A percentile compares a stretch with the other conserved stretches of the same genome.
Conservation (phyloP, 2,888 invertebrate species). For the Sympetrum striolatum region DNA sequence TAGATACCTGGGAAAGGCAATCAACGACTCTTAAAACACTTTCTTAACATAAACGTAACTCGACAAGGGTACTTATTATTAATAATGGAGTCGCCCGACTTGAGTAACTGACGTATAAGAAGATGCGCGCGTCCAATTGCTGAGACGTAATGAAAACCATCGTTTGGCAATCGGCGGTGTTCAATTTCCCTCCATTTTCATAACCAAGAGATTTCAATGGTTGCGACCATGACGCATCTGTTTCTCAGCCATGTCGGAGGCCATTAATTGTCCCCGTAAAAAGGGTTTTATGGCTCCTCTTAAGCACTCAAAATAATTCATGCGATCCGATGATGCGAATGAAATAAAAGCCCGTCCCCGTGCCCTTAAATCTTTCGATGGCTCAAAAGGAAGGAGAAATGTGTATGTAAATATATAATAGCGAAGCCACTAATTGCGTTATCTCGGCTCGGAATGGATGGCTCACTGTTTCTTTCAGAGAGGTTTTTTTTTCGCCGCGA, state of each 20-base stretch:
- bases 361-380: neutral
- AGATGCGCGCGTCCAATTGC: neutral
- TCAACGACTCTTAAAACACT: too few relatives aligned
- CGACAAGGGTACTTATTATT: too few relatives aligned
- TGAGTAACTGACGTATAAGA: too few relatives aligned
- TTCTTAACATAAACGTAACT: too few relatives aligned
- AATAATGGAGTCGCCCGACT: too few relatives aligned
- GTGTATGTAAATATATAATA: neutral
- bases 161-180: neutral
- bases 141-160: neutral
- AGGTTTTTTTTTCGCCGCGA: neutral
- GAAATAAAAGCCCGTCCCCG: neutral
- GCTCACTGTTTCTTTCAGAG: neutral
- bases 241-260: neutral
- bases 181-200: neutral
- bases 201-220: neutral
- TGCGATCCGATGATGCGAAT: conserved; percentile 14
- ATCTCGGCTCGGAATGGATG: neutral
- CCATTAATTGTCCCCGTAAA: neutral
- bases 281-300: neutral
- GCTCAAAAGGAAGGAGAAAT: neutral
- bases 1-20: too few relatives aligned
- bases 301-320: conserved; percentile 17
- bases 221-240: neutral
- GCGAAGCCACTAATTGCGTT: conserved; percentile 30